These are phyloP conservation scores for Tiaroga cobitis DNA, from an alignment of 2,797 vertebrate species.

Conservation along the genomic window DNA sequence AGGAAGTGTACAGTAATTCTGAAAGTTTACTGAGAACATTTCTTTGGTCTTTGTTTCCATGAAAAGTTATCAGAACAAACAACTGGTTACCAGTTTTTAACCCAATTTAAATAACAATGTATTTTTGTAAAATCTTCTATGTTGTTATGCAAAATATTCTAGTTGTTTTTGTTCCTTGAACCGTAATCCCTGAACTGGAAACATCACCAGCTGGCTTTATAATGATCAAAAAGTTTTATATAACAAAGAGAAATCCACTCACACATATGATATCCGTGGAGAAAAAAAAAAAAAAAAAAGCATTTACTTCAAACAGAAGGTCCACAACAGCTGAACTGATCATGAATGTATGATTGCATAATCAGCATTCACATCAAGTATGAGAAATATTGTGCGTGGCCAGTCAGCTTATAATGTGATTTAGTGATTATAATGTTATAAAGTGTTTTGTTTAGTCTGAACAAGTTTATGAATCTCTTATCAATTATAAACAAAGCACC, in stretches of 20 bases:
- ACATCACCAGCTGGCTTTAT: not conserved
- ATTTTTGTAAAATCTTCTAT: not conserved
- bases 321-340: not conserved
- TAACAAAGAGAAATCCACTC: not conserved
- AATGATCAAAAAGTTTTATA: not conserved
- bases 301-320: not conserved
- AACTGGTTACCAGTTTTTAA: not conserved
- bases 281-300: not conserved
- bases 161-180: not conserved
- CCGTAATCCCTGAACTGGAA: not conserved
- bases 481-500: constrained; percentile 12
- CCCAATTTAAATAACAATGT: not conserved
- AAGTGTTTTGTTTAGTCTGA: not conserved
- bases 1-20: not conserved
- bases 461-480: constrained; percentile 13
- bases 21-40: not conserved
- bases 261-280: not conserved
- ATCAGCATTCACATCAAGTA: constrained; percentile 6
- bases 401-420: not conserved
- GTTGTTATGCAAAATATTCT: not conserved
- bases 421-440: not conserved
- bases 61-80: not conserved
- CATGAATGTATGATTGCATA: not conserved
- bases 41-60: not conserved
- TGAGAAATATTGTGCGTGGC: not conserved